Conservation (phyloP, 1,140 invertebrate species). For the Pseudoatta argentina region DNA sequence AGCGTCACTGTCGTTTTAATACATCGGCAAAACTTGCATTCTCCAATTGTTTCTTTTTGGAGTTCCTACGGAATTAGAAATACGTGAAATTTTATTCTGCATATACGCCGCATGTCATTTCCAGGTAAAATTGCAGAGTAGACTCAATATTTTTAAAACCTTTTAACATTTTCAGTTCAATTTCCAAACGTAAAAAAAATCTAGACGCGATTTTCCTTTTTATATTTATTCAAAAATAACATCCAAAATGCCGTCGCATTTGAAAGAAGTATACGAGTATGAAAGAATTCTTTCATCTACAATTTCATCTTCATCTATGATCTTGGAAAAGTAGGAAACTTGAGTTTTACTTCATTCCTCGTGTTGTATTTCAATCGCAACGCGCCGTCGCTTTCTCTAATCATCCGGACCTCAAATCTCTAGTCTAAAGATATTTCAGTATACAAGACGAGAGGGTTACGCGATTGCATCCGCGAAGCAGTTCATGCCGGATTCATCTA, state of each 20-base stretch:
- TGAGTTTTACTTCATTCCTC: too few relatives aligned
- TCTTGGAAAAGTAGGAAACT: neutral
- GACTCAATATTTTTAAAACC: neutral
- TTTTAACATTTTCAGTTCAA: neutral
- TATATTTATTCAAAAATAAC: too few relatives aligned
- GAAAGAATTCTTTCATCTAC: neutral
- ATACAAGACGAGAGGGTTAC: conserved; percentile 20
- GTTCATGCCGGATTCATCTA: conserved; percentile 55
- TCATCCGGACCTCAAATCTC: neutral
- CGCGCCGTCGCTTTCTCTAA: neutral
- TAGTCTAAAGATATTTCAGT: conserved; percentile 12
- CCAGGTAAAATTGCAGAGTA: neutral
- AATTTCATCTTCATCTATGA: neutral
- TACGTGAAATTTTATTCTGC: neutral
- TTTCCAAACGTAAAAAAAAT: neutral
- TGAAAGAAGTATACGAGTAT: neutral
- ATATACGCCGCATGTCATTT: neutral
- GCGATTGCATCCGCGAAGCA: conserved; percentile 50
- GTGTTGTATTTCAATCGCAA: neutral
- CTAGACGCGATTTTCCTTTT: neutral
- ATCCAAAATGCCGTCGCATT: neutral
- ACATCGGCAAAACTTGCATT: neutral
- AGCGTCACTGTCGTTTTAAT: neutral
- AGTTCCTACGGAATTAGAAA: neutral
- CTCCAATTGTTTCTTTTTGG: neutral